These are phyloP conservation scores for Sebastes aleutianus DNA, from an alignment of 2,797 vertebrate species.

Conservation along the genomic window DNA sequence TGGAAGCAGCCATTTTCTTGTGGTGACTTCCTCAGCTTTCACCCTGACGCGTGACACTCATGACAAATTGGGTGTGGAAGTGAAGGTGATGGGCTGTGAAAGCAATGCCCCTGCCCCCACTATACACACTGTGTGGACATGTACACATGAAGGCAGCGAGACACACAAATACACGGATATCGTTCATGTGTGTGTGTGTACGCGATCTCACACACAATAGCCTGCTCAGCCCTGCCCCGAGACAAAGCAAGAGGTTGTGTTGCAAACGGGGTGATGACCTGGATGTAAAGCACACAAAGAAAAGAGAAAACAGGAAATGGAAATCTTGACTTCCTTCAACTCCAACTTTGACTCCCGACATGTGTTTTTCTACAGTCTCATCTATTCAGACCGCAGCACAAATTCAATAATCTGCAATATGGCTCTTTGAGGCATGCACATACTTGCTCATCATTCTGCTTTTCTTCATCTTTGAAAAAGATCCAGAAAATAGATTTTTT, in stretches of 20 bases:
- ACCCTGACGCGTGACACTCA: slow-evolving; percentile 89
- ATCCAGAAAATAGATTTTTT: slow-evolving; percentile 27
- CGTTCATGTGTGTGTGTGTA: slow-evolving; percentile 2
- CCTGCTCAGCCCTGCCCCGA: slow-evolving; percentile 26
- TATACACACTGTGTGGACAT: slow-evolving; percentile 63
- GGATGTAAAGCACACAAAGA: slow-evolving; percentile 86
- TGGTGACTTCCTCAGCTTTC: slow-evolving; percentile 82
- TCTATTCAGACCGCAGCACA: slow-evolving; percentile 40
- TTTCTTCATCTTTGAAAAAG: slow-evolving; percentile 14
- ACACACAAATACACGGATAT: slow-evolving; percentile 63
- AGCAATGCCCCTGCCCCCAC: slow-evolving; percentile 84
- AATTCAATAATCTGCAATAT: slow-evolving; percentile 65
- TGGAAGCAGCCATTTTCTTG: slow-evolving; percentile 88
- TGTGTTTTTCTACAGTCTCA: slow-evolving; percentile 52
- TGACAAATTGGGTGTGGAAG: slow-evolving; percentile 91
- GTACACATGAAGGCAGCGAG: slow-evolving; percentile 51
- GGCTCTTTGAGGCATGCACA: slow-evolving; percentile 7
- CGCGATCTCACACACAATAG: slow-evolving; percentile 40
- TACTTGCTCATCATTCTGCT: slow-evolving; percentile 22
- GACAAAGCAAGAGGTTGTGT: slow-evolving; percentile 79
- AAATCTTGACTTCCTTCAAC: slow-evolving; percentile 80
- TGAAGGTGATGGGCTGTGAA: slow-evolving; percentile 89
- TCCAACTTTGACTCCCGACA: slow-evolving; percentile 78
- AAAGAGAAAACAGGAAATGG: slow-evolving; percentile 82
- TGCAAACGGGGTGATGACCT: slow-evolving; percentile 79